Evolutionary conservation across 2,113 vertebrate species (phyloP).

Genomic region (Carlito syrichta): DNA sequence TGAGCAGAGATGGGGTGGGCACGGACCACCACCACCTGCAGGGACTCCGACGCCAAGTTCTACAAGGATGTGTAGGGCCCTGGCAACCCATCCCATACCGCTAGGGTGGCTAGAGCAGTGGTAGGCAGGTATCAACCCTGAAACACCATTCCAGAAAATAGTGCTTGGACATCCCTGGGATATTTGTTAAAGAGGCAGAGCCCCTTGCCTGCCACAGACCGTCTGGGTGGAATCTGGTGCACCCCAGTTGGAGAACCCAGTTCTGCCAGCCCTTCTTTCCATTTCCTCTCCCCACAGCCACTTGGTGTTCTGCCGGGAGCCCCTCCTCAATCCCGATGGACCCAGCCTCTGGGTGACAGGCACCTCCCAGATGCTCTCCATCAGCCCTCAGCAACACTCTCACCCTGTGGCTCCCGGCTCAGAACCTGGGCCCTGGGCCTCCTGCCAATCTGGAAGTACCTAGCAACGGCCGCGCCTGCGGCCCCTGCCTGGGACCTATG

Average conservation of each 20-base stretch:
- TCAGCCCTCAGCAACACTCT: neutral
- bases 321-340: neutral
- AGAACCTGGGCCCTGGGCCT: neutral
- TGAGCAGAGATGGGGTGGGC: too few relatives aligned
- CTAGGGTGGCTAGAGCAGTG: neutral
- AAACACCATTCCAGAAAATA: neutral
- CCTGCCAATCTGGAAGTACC: neutral
- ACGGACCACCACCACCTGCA: neutral
- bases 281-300: neutral
- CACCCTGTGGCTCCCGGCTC: neutral
- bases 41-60: neutral
- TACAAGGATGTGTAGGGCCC: neutral
- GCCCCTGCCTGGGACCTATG: slow-evolving; percentile 4
- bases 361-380: neutral
- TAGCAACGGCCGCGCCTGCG: neutral
- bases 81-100: neutral
- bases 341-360: neutral
- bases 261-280: neutral
- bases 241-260: neutral
- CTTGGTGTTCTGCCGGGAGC: neutral
- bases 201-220: neutral
- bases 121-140: neutral
- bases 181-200: neutral
- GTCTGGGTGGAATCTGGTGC: neutral
- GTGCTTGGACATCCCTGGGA: neutral